Base-by-base conservation (phyloP, 2,113 vertebrate genomes). In the Plectropomus leopardus region DNA sequence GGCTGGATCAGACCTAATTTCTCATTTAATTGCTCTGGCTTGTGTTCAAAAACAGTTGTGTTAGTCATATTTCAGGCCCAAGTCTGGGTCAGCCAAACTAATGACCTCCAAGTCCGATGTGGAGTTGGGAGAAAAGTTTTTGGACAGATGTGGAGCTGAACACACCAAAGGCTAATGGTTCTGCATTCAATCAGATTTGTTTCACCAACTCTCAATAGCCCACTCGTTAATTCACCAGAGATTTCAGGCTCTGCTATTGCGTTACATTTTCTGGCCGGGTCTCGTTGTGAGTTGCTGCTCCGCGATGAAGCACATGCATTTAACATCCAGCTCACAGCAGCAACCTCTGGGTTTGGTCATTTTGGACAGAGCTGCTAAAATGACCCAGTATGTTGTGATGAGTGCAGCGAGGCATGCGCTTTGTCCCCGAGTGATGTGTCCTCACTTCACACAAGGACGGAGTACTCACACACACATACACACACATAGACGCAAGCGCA, bases 281-380 rank as follows among this genome's bases (percentile, higher is more conserved):
- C 65, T 59, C 7, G 0, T 9, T 69, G 61, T 65, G n/a, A 83
- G 75, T 63, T 82, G 78, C 63, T 65, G 58, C 71, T 67, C 66
- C 19, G 24, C 5, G 23, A 28, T 59, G 57, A 84, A 79, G 45
- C 77, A 48, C 76, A 72, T 76, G n/a, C 10, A 21, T 63, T 42
- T 7, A 69, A 65, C 50, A 21, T 75, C 64, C 55, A 75, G 40
- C 61, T 73, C 67, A 47, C 76, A 67, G 51, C 76, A 83, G 69
- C 51, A 73, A 78, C 70, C 48, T 79, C 70, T 60, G 83, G 70
- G 83, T 83, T 85, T 76, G 88, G 85, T 80, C 89, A 66, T 88
- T 86, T 82, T 86, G 68, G 79, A 90, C 24, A 51, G 66, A 59
- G 59, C 47, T 66, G 15, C 65, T 89, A 32, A 85, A 83, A 72